These are phyloP conservation scores for Trissolcus basalis DNA, from an alignment of 1,140 invertebrate genomes.

Conservation along the genomic window DNA sequence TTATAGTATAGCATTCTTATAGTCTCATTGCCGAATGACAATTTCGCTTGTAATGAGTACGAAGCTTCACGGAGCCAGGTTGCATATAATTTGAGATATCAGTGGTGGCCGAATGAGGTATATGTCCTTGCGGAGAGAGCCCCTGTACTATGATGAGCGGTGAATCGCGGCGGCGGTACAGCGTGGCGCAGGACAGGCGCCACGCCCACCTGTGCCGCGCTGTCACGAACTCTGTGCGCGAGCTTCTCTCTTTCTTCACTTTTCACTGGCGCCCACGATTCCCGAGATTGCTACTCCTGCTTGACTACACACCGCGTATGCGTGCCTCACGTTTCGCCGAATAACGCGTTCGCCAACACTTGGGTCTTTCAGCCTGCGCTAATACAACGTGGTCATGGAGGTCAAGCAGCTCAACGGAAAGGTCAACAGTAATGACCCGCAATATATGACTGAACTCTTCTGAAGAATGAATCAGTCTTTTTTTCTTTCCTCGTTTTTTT, in stretches of 20 bases:
- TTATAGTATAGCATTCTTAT: conserved; percentile 10
- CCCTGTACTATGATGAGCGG: conserved; percentile 62
- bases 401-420: conserved; percentile 1
- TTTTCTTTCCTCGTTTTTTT: no score
- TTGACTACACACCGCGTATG: conserved; percentile 35
- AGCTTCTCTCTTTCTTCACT: conserved; percentile 54
- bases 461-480: no score
- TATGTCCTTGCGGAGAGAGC: conserved; percentile 25
- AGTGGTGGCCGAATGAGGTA: conserved; percentile 33
- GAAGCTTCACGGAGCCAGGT: conserved; percentile 46
- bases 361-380: background rate
- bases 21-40: conserved; percentile 30
- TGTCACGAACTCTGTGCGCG: conserved; percentile 58
- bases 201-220: conserved; percentile 66
- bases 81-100: conserved; percentile 51
- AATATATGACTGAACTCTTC: background rate
- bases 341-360: conserved; percentile 34
- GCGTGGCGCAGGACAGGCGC: conserved; percentile 68
- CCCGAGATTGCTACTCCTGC: conserved; percentile 46
- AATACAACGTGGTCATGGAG: background rate
- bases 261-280: conserved; percentile 58
- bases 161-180: conserved; percentile 54
- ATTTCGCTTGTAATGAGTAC: conserved; percentile 42
- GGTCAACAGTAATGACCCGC: background rate
- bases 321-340: conserved; percentile 44